Conservation (phyloP, 2,113 vertebrate genomes). For the Bos javanicus region DNA sequence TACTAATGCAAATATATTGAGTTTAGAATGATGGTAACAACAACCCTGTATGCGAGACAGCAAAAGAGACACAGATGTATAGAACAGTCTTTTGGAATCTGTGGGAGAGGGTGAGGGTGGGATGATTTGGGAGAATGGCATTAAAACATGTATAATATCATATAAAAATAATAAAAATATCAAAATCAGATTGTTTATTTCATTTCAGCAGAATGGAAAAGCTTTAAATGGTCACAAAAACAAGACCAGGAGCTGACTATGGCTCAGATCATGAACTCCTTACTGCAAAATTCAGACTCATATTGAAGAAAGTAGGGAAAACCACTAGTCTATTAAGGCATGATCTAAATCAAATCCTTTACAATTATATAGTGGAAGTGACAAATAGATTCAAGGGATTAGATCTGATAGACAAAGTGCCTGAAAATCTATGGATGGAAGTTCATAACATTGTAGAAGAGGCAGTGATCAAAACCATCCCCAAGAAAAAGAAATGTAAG, state of each 20-base stretch:
- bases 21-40: no score
- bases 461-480: neutral
- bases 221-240: neutral
- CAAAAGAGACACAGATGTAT: no score
- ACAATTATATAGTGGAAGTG: neutral
- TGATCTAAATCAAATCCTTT: neutral
- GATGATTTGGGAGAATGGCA: no score
- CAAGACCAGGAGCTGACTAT: neutral
- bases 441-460: neutral
- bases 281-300: neutral
- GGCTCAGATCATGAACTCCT: neutral
- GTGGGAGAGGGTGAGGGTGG: no score
- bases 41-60: no score
- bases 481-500: neutral
- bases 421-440: neutral
- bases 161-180: neutral
- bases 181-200: neutral
- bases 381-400: neutral
- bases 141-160: no score
- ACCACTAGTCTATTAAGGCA: neutral
- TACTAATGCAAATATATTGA: no score
- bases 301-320: neutral
- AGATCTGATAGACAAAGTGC: neutral
- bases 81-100: no score
- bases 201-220: neutral